Conservation (phyloP, 2,888 invertebrate species). For the Lithophane leautieri region DNA sequence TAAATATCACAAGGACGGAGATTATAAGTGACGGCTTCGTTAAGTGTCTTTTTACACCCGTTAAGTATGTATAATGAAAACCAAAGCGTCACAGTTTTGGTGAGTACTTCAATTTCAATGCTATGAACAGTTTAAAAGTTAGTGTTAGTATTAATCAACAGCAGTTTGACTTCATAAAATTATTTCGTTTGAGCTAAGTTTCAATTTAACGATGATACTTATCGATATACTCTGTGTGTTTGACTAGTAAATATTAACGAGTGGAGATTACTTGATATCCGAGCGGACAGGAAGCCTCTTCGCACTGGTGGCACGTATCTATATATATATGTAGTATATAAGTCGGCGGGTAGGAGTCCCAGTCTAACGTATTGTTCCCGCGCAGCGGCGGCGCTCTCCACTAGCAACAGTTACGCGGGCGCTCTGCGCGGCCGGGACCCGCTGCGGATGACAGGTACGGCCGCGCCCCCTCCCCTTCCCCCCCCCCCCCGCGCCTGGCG, state of each 20-base stretch:
- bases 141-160: background rate
- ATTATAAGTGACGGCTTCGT: background rate
- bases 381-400: constrained; percentile 73
- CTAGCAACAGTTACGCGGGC: constrained; percentile 95
- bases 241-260: background rate
- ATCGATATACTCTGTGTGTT: constrained; percentile 28
- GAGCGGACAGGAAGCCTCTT: background rate
- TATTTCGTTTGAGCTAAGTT: background rate
- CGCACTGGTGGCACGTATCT: constrained; percentile 29
- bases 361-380: constrained; percentile 70
- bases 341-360: constrained; percentile 26
- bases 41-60: background rate
- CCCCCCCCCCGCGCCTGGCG: background rate
- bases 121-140: background rate
- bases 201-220: constrained; percentile 35
- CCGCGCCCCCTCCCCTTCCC: constrained; percentile 53
- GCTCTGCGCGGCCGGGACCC: constrained; percentile 96
- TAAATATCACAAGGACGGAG: background rate
- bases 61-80: background rate
- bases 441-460: constrained; percentile 96
- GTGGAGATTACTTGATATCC: background rate
- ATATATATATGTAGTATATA: constrained; percentile 21
- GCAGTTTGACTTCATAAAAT: background rate
- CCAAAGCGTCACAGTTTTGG: background rate
- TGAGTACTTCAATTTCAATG: background rate